Percentiles rank a stretch among this genome's conserved stretches.
phyloP scores from a whole-genome alignment of 2,797 vertebrate genomes.

The Sebastes matsubarae region DNA sequence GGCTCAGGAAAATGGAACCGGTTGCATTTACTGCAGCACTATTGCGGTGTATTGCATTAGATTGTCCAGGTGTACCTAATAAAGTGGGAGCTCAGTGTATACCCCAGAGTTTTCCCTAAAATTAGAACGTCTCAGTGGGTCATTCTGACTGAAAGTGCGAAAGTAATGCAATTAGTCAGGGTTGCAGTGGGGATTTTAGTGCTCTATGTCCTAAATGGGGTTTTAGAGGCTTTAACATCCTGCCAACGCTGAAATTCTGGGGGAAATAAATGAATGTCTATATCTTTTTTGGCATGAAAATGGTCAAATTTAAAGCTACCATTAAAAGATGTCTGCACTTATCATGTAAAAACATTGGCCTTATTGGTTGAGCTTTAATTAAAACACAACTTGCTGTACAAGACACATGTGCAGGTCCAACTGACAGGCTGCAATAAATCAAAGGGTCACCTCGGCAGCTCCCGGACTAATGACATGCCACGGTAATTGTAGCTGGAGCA shows the following conservation, averaged over 20 bases:
- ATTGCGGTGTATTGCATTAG: constrained; percentile 47
- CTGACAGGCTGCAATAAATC: constrained; percentile 78
- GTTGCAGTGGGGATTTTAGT: constrained; percentile 38
- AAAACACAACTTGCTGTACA: constrained; percentile 48
- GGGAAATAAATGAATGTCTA: constrained; percentile 21
- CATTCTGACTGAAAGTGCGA: constrained; percentile 50
- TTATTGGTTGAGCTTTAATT: constrained; percentile 54
- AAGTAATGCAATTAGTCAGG: constrained; percentile 61
- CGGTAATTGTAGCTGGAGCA: constrained; percentile 70
- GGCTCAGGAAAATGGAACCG: neutral
- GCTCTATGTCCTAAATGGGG: constrained; percentile 45
- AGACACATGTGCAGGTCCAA: constrained; percentile 45
- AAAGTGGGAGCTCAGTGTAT: constrained; percentile 35
- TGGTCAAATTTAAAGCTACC: constrained; percentile 26
- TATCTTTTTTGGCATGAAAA: constrained; percentile 17
- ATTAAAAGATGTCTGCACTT: constrained; percentile 15
- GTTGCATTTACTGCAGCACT: constrained; percentile 35
- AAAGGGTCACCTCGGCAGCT: constrained; percentile 75
- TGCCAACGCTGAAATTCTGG: constrained; percentile 31
- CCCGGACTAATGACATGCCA: constrained; percentile 79
- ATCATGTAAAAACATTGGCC: constrained; percentile 24
- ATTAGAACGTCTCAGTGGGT: constrained; percentile 45
- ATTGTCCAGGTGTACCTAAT: constrained; percentile 50
- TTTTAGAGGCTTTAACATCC: constrained; percentile 51
- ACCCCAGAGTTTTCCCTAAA: constrained; percentile 42